Evolutionary conservation across 2,888 invertebrate species (phyloP), one percentile per base, ranked within the genome.

Genomic region (Orthonevra nobilis): DNA sequence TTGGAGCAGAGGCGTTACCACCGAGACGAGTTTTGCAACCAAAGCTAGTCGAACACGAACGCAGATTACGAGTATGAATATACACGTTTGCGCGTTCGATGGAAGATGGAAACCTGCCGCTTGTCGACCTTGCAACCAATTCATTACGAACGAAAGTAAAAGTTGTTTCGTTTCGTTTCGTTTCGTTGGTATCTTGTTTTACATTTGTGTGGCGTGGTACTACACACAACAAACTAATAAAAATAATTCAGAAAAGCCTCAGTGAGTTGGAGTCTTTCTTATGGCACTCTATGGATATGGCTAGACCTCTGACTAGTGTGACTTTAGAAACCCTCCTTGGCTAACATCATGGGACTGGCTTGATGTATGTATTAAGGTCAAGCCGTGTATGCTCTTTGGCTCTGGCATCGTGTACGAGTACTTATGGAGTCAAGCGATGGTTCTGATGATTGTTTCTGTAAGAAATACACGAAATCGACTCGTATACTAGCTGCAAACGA

Each of bases 61-160:
- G 3, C 5, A 23, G 5, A 23, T 19, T 15, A 10, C 26, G 20
- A 23, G 23, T 50, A 32, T 23, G 5, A n/a, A n/a, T n/a, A n/a
- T n/a, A 58, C 63, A 32, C 38, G 6, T 15, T 28, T 32, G 19
- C n/a, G 46, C 9, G 9, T 20, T 15, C 30, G 54, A 36, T 79
- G 79, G 73, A 73, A 79, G 79, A 79, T 79, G 79, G 48, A 79
- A 79, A 73, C 79, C 79, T 79, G 73, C 79, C 73, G 73, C 79
- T 73, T 48, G 87, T 85, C 86, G 87, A 87, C 87, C 87, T 87
- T 87, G 87, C 87, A 87, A 86, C 85, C 84, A 84, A 86, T 87
- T 85, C 85, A 83, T 82, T 83, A 68, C 77, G 73, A 79, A 79
- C 68, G 68, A 79, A 79, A 79, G 79, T 79, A 79, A 79, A 79